These are phyloP conservation scores for Malthinus seriepunctatus DNA, from an alignment of 2,888 invertebrate species.

Conservation along the genomic window DNA sequence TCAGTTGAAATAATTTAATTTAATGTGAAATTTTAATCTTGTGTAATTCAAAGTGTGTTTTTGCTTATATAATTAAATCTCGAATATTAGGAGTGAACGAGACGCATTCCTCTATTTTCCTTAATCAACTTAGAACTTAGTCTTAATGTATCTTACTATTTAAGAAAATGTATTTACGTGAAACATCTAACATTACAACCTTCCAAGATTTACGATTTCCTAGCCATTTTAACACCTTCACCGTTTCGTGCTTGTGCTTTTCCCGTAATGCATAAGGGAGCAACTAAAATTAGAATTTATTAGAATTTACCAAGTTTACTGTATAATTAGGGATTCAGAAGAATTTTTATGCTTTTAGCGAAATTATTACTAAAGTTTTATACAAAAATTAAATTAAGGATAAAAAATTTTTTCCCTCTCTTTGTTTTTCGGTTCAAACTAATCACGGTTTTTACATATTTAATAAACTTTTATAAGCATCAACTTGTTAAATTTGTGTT, in stretches of 20 bases:
- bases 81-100: too few relatives aligned
- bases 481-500: too few relatives aligned
- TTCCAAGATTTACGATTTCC: conserved; percentile 12
- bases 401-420: too few relatives aligned
- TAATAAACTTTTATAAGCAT: too few relatives aligned
- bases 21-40: too few relatives aligned
- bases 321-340: conserved; percentile 14
- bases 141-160: background rate
- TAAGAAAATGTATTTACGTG: conserved; percentile 8
- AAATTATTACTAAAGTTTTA: background rate
- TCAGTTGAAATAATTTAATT: too few relatives aligned
- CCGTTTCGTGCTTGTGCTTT: conserved; percentile 17
- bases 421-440: too few relatives aligned
- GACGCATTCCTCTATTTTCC: background rate
- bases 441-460: too few relatives aligned
- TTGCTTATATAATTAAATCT: too few relatives aligned
- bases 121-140: background rate
- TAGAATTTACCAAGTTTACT: conserved; percentile 11
- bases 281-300: conserved; percentile 14
- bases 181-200: conserved; percentile 7
- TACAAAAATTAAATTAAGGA: too few relatives aligned
- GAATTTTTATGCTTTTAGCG: conserved; percentile 14
- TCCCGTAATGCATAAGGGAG: conserved; percentile 6
- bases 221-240: conserved; percentile 13
- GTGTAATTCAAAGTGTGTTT: too few relatives aligned